Conservation (phyloP, 2,113 vertebrate species). For the Sprattus sprattus region DNA sequence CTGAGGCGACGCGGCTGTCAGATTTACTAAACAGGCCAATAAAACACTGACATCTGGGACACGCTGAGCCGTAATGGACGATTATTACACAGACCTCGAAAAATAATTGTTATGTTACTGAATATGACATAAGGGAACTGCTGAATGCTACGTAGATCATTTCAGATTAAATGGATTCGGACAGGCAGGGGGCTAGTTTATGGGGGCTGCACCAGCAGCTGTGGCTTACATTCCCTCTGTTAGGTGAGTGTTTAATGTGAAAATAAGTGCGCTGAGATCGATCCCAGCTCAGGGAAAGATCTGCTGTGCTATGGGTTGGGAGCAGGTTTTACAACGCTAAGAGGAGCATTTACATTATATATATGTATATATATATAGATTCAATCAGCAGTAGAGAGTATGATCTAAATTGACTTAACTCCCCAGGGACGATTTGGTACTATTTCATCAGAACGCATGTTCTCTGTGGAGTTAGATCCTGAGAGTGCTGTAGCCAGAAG, state of each 20-base stretch:
- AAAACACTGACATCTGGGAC: neutral
- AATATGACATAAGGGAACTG: neutral
- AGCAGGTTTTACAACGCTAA: neutral
- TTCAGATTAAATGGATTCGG: neutral
- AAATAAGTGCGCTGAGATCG: neutral
- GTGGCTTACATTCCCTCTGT: neutral
- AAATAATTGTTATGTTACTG: neutral
- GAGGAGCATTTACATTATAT: neutral
- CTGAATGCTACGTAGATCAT: neutral
- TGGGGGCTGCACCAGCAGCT: neutral
- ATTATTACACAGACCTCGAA: neutral
- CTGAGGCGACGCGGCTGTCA: slow-evolving; percentile 13
- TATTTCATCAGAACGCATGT: neutral
- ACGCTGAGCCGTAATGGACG: neutral
- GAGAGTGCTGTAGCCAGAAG: neutral
- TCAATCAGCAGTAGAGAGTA: neutral
- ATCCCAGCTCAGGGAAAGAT: neutral
- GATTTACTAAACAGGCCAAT: neutral
- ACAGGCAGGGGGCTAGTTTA: neutral
- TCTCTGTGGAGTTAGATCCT: neutral
- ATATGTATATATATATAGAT: neutral
- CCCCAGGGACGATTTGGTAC: neutral
- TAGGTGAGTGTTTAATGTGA: neutral
- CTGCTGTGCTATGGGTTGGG: neutral
- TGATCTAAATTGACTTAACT: neutral